Percentiles rank a stretch among this genome's conserved stretches.
Conservation (phyloP, 2,113 vertebrate species). For the Lathamus discolor region DNA sequence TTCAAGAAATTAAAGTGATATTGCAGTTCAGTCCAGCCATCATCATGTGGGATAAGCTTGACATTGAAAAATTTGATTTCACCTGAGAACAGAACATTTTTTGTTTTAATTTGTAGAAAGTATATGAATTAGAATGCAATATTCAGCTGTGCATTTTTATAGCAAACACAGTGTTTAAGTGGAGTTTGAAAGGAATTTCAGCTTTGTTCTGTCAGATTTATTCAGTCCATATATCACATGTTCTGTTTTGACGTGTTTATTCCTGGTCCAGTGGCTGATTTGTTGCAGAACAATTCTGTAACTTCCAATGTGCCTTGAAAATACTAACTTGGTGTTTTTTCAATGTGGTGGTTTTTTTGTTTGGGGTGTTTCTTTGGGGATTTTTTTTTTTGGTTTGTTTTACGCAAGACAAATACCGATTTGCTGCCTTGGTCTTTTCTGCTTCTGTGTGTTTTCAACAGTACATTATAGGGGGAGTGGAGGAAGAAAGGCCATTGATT, state of each 20-base stretch:
- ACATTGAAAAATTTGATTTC: not conserved
- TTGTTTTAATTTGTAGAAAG: not conserved
- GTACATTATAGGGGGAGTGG: not conserved
- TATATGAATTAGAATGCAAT: not conserved
- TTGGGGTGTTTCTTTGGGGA: not conserved
- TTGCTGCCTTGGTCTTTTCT: not conserved
- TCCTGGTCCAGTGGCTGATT: not conserved
- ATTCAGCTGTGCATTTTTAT: not conserved
- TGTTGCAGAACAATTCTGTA: not conserved
- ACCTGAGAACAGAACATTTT: not conserved
- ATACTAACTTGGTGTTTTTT: not conserved
- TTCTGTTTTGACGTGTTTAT: not conserved
- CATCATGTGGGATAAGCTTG: not conserved
- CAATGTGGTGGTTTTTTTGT: not conserved
- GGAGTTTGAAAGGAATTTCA: not conserved
- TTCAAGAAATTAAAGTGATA: not conserved
- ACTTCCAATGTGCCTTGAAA: not conserved
- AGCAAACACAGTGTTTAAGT: not conserved
- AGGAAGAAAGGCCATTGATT: not conserved
- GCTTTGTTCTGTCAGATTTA: not conserved
- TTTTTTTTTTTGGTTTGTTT: not conserved
- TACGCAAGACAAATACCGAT: not conserved
- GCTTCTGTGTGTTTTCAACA: not conserved
- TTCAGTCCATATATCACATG: not conserved
- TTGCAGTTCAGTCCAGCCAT: not conserved